Percentiles rank a stretch among this genome's conserved stretches.
These are phyloP conservation scores for Aspiorhynchus laticeps DNA, from an alignment of 2,113 vertebrate genomes.

Conservation along the genomic window DNA sequence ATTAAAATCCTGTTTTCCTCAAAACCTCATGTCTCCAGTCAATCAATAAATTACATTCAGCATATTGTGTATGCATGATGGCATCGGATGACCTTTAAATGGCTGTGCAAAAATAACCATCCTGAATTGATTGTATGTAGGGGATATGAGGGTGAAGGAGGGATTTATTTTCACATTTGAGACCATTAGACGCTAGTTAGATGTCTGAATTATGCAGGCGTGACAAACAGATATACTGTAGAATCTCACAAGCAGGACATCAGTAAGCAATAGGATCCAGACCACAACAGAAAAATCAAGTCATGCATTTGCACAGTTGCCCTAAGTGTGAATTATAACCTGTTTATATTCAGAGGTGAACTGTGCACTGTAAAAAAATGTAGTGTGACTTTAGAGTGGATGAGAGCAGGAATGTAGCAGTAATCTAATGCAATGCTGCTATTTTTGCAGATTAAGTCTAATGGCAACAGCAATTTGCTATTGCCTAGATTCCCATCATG, in stretches of 20 bases:
- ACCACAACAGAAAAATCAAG: not conserved
- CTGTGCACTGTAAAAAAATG: not conserved
- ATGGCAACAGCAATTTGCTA: not conserved
- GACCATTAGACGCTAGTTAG: constrained; percentile 41
- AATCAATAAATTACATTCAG: constrained; percentile 58
- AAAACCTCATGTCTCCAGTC: constrained; percentile 50
- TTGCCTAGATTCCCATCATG: not conserved
- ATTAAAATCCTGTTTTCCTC: constrained; percentile 46
- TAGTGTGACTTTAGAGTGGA: not conserved
- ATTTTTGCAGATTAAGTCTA: not conserved
- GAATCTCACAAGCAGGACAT: not conserved
- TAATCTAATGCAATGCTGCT: not conserved
- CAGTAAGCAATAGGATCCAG: not conserved
- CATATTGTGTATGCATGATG: constrained; percentile 48
- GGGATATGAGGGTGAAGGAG: constrained; percentile 18
- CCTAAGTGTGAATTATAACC: not conserved
- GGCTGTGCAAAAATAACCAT: constrained; percentile 43
- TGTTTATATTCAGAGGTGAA: not conserved
- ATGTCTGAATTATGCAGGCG: constrained; percentile 10
- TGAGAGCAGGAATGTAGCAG: not conserved
- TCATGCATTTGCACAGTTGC: constrained; percentile 7
- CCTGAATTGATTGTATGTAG: constrained; percentile 37
- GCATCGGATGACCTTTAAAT: constrained; percentile 52
- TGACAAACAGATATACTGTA: constrained; percentile 3
- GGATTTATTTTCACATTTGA: constrained; percentile 41